phyloP scores from a whole-genome alignment of 2,888 invertebrate species.

The Pecten maximus region DNA sequence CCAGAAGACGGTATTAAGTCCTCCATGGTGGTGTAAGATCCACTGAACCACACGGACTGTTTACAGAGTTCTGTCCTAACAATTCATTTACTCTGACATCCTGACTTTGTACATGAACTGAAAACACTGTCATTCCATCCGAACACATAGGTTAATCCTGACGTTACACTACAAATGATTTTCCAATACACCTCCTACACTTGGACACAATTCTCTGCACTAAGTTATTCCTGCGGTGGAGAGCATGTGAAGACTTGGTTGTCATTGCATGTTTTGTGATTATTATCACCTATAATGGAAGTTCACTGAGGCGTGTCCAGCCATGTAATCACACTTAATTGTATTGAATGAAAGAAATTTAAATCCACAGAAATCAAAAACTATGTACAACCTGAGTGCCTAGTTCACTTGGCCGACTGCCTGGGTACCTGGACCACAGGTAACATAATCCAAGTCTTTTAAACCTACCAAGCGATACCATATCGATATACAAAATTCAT shows the following conservation, averaged over 20 bases:
- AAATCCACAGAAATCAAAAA: constrained; percentile 32
- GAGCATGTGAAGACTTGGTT: constrained; percentile 5
- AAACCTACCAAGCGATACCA: not conserved
- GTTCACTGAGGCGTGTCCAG: not conserved
- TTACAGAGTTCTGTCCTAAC: not conserved
- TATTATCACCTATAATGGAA: not conserved
- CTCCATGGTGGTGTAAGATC: not conserved
- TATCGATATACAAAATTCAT: constrained; percentile 6
- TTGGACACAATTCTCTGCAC: not conserved
- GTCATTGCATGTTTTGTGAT: not conserved
- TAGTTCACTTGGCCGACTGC: not conserved
- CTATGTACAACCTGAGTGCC: not conserved
- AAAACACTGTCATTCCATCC: not conserved
- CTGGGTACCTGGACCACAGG: not conserved
- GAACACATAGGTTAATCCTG: not conserved
- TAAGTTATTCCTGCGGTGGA: not conserved
- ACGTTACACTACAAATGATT: not conserved
- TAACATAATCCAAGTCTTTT: constrained; percentile 13
- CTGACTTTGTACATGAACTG: too few species aligned
- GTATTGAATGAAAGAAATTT: not conserved
- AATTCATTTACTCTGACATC: not conserved
- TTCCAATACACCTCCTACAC: not conserved
- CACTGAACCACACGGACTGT: not conserved
- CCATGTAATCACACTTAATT: constrained; percentile 4
- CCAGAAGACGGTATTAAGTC: not conserved